Evolutionary conservation across 2,888 invertebrate genomes (phyloP).

Genomic region (Cancer borealis): DNA sequence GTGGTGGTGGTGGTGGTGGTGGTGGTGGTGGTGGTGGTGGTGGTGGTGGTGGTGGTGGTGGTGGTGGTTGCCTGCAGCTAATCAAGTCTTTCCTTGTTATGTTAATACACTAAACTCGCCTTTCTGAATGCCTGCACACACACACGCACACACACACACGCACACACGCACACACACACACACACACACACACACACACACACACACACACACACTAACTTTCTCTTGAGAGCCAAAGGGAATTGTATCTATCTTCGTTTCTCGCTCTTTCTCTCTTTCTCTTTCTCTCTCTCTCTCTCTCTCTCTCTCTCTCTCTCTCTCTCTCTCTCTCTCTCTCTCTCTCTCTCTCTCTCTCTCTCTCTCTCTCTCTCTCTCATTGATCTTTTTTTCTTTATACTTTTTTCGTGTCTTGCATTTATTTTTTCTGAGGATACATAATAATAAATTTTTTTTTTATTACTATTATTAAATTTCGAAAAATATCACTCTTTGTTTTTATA

Average conservation of each 20-base stretch:
- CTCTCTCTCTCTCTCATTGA: neutral
- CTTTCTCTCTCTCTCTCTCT: neutral
- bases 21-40: neutral
- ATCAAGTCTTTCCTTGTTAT: neutral
- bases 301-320: neutral
- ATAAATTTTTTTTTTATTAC: no score
- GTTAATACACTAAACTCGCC: neutral
- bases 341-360: neutral
- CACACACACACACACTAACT: neutral
- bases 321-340: neutral
- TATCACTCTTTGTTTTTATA: no score
- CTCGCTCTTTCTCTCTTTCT: neutral
- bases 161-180: neutral
- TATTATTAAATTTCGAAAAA: no score
- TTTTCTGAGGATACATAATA: neutral
- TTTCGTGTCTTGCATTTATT: neutral
- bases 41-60: constrained; percentile 20
- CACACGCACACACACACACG: neutral
- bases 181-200: neutral
- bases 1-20: neutral
- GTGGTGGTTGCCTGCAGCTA: neutral
- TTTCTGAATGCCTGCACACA: neutral
- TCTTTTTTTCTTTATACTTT: neutral
- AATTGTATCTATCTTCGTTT: neutral
- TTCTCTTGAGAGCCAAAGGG: neutral